Conservation (phyloP, 2,113 vertebrate species). For the Nannospalax galili region DNA sequence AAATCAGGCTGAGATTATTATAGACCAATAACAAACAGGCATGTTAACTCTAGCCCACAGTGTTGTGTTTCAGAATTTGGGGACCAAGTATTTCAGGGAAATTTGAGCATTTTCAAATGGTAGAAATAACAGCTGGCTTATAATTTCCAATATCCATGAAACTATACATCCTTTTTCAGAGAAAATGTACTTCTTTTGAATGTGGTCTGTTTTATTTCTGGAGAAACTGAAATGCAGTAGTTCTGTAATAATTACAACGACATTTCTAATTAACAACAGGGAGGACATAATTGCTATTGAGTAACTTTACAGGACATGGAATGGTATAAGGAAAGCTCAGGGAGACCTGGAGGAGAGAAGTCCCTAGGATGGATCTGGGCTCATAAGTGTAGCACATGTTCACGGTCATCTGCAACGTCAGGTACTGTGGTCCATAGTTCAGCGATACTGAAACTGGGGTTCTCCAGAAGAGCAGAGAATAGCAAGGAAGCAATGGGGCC, state of each 20-base stretch:
- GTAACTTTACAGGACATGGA: neutral
- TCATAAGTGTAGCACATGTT: neutral
- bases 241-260: neutral
- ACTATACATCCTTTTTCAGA: neutral
- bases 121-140: neutral
- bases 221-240: slow-evolving; percentile 25
- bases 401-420: neutral
- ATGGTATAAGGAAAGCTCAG: neutral
- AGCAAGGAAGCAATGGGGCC: neutral
- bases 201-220: neutral
- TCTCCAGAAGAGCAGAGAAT: slow-evolving; percentile 17
- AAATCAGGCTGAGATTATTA: neutral
- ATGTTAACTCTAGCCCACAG: neutral
- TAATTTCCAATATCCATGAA: neutral
- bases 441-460: neutral
- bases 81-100: neutral
- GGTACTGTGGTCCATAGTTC: neutral
- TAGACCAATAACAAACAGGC: neutral
- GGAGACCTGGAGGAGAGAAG: neutral
- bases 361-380: neutral
- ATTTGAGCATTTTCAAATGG: slow-evolving; percentile 1
- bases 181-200: neutral
- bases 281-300: neutral
- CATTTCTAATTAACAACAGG: neutral
- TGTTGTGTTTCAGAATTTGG: neutral